Base-by-base conservation (phyloP, 2,113 vertebrate species). In the Pycnonotus jocosus region DNA sequence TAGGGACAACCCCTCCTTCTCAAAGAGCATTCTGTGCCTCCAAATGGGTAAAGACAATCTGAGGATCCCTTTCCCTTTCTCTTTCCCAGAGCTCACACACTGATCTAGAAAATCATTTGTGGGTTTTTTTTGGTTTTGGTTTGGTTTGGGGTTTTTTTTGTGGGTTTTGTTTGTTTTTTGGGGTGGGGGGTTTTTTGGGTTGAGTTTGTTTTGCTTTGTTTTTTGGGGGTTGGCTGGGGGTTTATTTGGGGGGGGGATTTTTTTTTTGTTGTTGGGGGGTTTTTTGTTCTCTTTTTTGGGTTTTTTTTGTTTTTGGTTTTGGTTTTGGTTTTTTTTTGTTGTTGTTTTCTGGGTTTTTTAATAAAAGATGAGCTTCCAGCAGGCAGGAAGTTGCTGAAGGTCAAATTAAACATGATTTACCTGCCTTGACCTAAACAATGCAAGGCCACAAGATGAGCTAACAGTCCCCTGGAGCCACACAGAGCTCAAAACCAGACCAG, bases 11-110 rank as follows among this genome's bases (percentile, higher is more conserved):
- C 9, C 15, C 60, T 73, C 69, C 45, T 66, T 81, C 5, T 61
- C 62, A 44, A 72, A 60, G 25, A 30, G 8, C 7, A 16, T 33
- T 31, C 33, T 21, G 40, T 3, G 22, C 27, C 68, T 76, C n/a
- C 5, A 6, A 47, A 60, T 33, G 9, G 5, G 10, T 9, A 3
- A 38, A 1, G 3, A 2, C 2, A 25, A 33, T 13, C 47, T n/a
- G 25, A 16, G 8, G 28, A 1, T 3, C 24, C 7, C 22, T 57
- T n/a, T n/a, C n/a, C n/a, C n/a, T 42, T 54, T 42, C 8, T 16
- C 10, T 33, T 68, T 50, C 51, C 24, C 2, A 1, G 9, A 42
- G 7, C 10, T 60, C 69, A 25, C 22, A 20, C 7, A 4, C 12
- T 20, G 31, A 37, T 30, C 16, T 31, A 50, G 18, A 12, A 56